Base-by-base conservation (phyloP, 2,113 vertebrate species). In the Pterocles gutturalis region DNA sequence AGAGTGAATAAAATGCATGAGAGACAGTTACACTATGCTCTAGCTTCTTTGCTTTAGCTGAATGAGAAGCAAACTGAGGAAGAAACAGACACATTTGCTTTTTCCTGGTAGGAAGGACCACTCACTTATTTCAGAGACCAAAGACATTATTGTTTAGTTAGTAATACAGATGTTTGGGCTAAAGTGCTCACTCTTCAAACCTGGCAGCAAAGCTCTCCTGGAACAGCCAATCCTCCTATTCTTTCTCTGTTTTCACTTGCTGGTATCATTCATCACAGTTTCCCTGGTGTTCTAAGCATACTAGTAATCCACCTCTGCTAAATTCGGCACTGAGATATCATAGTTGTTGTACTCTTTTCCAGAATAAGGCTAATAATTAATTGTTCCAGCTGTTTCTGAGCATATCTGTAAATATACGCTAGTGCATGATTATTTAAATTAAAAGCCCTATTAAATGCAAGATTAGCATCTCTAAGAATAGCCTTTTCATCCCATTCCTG, bases 71-170 rank as follows among this genome's bases (percentile, higher is more conserved):
- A 85, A 14, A 62, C 29, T 41, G 54, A 80, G 64, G 71, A 94
- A 94, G 75, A 92, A 90, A 83, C 51, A 24, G 29, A 80, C 81
- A 55, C 17, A 84, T 86, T 48, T 93, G 36, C 71, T 81, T 86
- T 84, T 94, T 95, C 88, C 71, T 88, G 54, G 10, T 70, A 83
- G 75, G 85, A 93, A 96, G 85, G 67, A 72, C 57, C 31, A 80
- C 13, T 79, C 71, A 46, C 33, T 90, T 49, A 55, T 43, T 90
- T 83, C 70, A 69, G 79, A 90, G 88, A 33, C 66, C 46, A 72
- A 87, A 90, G 81, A 22, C n/a, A 31, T 5, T 25, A 71, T 64
- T 95, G 75, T 81, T 94, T 78, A 83, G 22, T 28, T 93, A 81
- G 34, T 20, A 54, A 61, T 72, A 85, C 61, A 95, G 79, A 69